These are phyloP conservation scores for Gila robusta DNA, from an alignment of 2,797 vertebrate species.

Conservation along the genomic window DNA sequence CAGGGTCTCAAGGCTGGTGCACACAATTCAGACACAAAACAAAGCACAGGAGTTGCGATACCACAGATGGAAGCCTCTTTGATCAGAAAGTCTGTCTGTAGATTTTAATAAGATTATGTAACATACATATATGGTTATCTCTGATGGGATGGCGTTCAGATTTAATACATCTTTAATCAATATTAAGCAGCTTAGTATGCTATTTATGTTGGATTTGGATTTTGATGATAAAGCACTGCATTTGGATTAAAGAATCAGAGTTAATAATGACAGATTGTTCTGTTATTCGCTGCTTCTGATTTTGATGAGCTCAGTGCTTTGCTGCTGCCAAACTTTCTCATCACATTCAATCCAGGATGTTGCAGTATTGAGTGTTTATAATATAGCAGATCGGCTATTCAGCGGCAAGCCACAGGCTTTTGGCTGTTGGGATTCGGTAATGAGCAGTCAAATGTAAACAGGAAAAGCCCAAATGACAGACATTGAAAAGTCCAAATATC, in stretches of 20 bases:
- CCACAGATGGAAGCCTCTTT: conserved; percentile 5
- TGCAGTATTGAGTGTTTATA: not conserved
- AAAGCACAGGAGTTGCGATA: conserved; percentile 17
- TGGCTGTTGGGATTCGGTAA: conserved; percentile 29
- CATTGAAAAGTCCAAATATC: conserved; percentile 36
- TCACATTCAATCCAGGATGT: conserved; percentile 7
- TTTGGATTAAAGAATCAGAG: conserved; percentile 18
- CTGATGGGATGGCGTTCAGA: not conserved
- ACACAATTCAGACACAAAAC: conserved; percentile 41
- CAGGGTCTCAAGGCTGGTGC: conserved; percentile 45
- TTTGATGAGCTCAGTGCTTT: not conserved
- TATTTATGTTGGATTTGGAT: conserved; percentile 22
- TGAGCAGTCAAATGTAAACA: conserved; percentile 38
- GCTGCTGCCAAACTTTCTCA: conserved; percentile 12
- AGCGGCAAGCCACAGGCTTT: conserved; percentile 3
- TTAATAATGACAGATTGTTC: conserved; percentile 16
- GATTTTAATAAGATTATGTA: conserved; percentile 11
- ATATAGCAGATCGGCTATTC: conserved; percentile 22
- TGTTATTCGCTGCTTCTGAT: not conserved
- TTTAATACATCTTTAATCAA: not conserved
- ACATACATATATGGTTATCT: conserved; percentile 5
- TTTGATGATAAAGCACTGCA: conserved; percentile 22
- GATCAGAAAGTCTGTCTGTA: conserved; percentile 22
- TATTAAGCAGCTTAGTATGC: not conserved
- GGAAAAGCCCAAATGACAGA: conserved; percentile 41